Evolutionary conservation across 1,140 invertebrate genomes (phyloP).

Genomic region (Drosophila grimshawi): DNA sequence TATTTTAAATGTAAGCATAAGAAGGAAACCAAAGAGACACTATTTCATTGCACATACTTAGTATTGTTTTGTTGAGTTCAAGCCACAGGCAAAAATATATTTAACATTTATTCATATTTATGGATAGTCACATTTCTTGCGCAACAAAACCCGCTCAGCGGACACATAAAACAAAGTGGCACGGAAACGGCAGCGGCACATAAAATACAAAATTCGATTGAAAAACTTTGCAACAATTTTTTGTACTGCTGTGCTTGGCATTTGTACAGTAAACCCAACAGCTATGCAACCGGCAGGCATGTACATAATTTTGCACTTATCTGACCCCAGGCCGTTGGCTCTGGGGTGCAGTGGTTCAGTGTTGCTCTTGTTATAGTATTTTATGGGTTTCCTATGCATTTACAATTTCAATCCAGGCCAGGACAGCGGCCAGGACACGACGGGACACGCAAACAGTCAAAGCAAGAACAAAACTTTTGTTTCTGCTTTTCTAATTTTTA

Average conservation of each 20-base stretch:
- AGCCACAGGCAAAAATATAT: constrained; percentile 40
- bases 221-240: constrained; percentile 61
- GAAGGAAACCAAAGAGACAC: neutral
- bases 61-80: constrained; percentile 12
- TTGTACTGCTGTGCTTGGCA: neutral
- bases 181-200: constrained; percentile 49
- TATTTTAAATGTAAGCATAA: constrained; percentile 1
- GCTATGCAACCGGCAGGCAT: constrained; percentile 26
- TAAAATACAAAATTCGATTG: constrained; percentile 72
- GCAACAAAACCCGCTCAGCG: constrained; percentile 31
- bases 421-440: constrained; percentile 34
- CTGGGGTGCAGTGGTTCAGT: constrained; percentile 28
- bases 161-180: constrained; percentile 41
- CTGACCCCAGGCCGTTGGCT: constrained; percentile 59
- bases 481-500: constrained; percentile 43
- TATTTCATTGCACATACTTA: constrained; percentile 46
- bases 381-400: constrained; percentile 76
- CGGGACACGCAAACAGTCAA: constrained; percentile 3
- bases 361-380: constrained; percentile 59
- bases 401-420: constrained; percentile 60
- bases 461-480: constrained; percentile 16
- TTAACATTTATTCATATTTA: constrained; percentile 42
- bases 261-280: constrained; percentile 17
- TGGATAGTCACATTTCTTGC: constrained; percentile 32
- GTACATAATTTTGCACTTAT: constrained; percentile 79